These are phyloP conservation scores for Blennius ocellaris DNA, from an alignment of 2,113 vertebrate species.

Conservation along the genomic window DNA sequence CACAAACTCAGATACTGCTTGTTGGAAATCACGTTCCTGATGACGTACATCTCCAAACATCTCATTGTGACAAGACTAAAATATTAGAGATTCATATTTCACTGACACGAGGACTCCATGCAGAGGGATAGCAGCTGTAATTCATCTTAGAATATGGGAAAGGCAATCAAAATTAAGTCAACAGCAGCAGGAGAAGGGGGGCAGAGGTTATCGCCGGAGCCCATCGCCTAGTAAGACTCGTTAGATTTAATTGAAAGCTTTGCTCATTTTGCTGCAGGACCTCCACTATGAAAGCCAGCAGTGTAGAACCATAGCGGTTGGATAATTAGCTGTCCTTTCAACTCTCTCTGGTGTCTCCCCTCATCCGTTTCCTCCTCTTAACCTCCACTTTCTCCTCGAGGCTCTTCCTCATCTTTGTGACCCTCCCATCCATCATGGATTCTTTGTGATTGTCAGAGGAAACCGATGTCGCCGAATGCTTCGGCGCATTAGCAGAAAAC, in stretches of 20 bases:
- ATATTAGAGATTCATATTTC: neutral
- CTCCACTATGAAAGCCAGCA: conserved; percentile 45
- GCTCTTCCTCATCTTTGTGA: conserved; percentile 9
- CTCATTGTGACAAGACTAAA: conserved; percentile 2
- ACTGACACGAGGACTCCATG: neutral
- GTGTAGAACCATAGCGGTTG: conserved; percentile 45
- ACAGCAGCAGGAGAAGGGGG: conserved; percentile 3
- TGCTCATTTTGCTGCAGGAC: conserved; percentile 36
- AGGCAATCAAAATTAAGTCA: neutral
- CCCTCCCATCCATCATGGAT: conserved; percentile 52
- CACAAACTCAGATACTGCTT: too few relatives aligned
- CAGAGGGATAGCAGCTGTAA: neutral
- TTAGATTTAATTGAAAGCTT: conserved; percentile 32
- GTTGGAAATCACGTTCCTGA: conserved; percentile 30
- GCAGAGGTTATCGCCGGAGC: conserved; percentile 16
- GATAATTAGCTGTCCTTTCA: conserved; percentile 50
- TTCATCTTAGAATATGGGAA: neutral
- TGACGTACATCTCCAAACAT: conserved; percentile 9
- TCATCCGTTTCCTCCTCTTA: conserved; percentile 20
- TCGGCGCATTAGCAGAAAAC: too few relatives aligned
- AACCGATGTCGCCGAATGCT: neutral
- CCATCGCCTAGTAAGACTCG: conserved; percentile 19
- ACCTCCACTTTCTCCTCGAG: conserved; percentile 27
- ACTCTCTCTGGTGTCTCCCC: conserved; percentile 3
- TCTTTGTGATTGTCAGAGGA: conserved; percentile 16